Conservation (phyloP, 2,888 invertebrate genomes). For the Dryobota labecula region DNA sequence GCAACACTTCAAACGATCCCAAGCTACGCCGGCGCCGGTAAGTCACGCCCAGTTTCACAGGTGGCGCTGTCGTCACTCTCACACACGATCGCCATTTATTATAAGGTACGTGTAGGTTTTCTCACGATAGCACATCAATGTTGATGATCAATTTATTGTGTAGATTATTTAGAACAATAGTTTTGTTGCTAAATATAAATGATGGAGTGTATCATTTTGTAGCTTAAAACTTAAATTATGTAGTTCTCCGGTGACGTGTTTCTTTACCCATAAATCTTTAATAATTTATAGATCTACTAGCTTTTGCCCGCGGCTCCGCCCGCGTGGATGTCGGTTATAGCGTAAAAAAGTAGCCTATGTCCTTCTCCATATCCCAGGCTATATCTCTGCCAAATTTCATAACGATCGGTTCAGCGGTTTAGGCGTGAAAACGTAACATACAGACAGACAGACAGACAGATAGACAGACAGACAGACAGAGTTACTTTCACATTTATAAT, state of each 20-base stretch:
- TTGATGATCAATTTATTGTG: conserved; percentile 54
- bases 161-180: conserved; percentile 55
- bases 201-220: conserved; percentile 20
- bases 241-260: neutral
- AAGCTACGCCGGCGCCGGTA: conserved; percentile 29
- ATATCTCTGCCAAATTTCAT: too few species aligned
- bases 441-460: too few species aligned
- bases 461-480: too few species aligned
- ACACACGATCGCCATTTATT: conserved; percentile 54
- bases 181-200: conserved; percentile 50
- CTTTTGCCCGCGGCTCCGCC: too few species aligned
- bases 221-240: too few species aligned
- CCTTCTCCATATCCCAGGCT: too few species aligned
- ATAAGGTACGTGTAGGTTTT: conserved; percentile 57
- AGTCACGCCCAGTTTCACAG: conserved; percentile 50
- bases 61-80: conserved; percentile 58
- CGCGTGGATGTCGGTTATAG: too few species aligned
- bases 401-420: too few species aligned
- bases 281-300: too few species aligned
- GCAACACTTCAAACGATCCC: conserved; percentile 36
- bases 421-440: too few species aligned
- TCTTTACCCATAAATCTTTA: neutral
- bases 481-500: too few species aligned
- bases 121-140: conserved; percentile 55
- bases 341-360: too few species aligned